Evolutionary conservation across 2,113 vertebrate genomes (phyloP).

Genomic region (Capra hircus): DNA sequence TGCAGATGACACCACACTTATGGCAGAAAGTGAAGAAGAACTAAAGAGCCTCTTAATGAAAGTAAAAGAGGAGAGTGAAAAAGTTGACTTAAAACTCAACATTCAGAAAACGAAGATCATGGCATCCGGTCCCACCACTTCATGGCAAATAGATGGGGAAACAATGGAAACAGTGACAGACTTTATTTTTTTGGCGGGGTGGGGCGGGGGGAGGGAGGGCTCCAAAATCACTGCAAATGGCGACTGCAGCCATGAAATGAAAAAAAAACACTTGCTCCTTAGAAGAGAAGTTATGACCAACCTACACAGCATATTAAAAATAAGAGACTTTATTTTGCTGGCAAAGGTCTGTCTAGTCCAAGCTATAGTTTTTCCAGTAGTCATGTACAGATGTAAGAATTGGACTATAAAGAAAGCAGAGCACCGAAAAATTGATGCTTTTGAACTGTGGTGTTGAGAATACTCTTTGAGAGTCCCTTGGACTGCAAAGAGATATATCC

Average conservation of each 20-base stretch:
- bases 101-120: neutral
- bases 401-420: neutral
- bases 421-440: fast-evolving
- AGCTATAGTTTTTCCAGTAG: neutral
- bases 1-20: neutral
- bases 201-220: fast-evolving
- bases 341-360: neutral
- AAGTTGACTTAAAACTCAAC: neutral
- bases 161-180: neutral
- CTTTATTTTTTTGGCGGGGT: neutral
- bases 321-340: neutral
- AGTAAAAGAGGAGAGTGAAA: neutral
- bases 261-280: neutral
- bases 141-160: neutral
- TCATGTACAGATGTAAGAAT: neutral
- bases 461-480: neutral
- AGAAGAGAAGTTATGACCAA: neutral
- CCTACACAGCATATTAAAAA: neutral
- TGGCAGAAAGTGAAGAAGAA: neutral
- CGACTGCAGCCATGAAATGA: neutral
- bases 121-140: neutral
- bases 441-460: neutral
- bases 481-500: neutral
- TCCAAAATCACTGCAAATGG: neutral
- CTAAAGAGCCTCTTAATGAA: neutral